phyloP scores from a whole-genome alignment of 2,888 invertebrate genomes.

The Tanytarsus gracilentus region DNA sequence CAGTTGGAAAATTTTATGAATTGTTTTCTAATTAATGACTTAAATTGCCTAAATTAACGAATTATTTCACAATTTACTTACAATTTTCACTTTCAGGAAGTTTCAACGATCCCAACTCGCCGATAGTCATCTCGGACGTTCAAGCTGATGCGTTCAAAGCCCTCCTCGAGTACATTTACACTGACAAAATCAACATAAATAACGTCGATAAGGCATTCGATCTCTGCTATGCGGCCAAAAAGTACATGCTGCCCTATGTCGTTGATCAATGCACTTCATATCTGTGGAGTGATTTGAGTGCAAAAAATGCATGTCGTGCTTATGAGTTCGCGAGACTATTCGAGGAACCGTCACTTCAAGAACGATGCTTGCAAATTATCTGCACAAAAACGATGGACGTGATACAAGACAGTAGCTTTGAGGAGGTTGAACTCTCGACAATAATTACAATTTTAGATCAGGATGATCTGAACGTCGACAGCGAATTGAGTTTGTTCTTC shows the following conservation, averaged over 20 bases:
- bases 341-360: slow-evolving; percentile 71
- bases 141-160: slow-evolving; percentile 80
- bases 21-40: not conserved
- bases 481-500: slow-evolving; percentile 68
- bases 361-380: slow-evolving; percentile 72
- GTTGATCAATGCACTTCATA: slow-evolving; percentile 75
- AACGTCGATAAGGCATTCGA: slow-evolving; percentile 83
- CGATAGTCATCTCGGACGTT: slow-evolving; percentile 72
- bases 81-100: slow-evolving; percentile 7
- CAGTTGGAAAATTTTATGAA: not conserved
- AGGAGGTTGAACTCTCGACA: slow-evolving; percentile 66
- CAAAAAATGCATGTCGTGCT: slow-evolving; percentile 73
- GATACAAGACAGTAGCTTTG: slow-evolving; percentile 63
- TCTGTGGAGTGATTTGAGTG: slow-evolving; percentile 59
- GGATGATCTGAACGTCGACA: slow-evolving; percentile 61
- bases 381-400: slow-evolving; percentile 67
- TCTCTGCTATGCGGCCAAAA: slow-evolving; percentile 78
- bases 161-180: slow-evolving; percentile 74
- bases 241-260: slow-evolving; percentile 75
- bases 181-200: slow-evolving; percentile 66
- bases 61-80: not conserved
- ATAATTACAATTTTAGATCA: slow-evolving; percentile 66
- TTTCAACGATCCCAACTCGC: slow-evolving; percentile 44
- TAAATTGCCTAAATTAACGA: not conserved
- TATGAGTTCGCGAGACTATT: slow-evolving; percentile 80